Evolutionary conservation across 2,888 invertebrate species (phyloP), one percentile per base, ranked within the genome.

Genomic region (Macaria liturata): DNA sequence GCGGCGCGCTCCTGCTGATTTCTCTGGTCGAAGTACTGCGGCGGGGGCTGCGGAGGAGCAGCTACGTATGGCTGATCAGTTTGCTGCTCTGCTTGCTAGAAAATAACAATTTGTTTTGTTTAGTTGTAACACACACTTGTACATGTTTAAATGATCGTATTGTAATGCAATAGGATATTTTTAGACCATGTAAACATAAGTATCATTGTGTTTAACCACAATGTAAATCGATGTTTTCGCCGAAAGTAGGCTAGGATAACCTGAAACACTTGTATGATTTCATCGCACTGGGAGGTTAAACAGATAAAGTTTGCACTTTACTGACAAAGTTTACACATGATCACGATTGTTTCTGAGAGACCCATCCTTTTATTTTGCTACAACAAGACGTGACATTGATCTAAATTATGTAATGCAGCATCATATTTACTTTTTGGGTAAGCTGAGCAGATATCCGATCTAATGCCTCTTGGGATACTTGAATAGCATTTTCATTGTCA

Each of bases 371-470:
- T 68, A 61, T 62, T 65, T 46, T 9, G 49, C 55, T 46, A 61
- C 55, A 62, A 66, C 68, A 62, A 75, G 74, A 75, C 73, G 75
- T 88, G 91, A 88, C 88, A 88, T 86, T 88, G 88, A 83, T 80
- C 64, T 78, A 84, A 88, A 91, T 91, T 91, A 91, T 91, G 89
- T 91, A 91, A 91, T 90, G 79, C 72, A 79, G 71, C 69, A 78
- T 77, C 70, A 78, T 83, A 84, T 80, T 87, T 89, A 91, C 91
- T 80, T 84, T 86, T 67, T 85, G 78, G 57, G 76, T 75, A 58
- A 90, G 81, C 69, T 88, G 88, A 58, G 81, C 73, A 73, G 91
- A 87, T 88, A 91, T 88, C 74, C 91, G 81, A 61, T 90, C 86
- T 81, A 91, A 74, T 30, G 91, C 91, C 53, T 91, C 90, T 75